Base-by-base conservation (phyloP, 2,113 vertebrate genomes). In the Albula goreensis region DNA sequence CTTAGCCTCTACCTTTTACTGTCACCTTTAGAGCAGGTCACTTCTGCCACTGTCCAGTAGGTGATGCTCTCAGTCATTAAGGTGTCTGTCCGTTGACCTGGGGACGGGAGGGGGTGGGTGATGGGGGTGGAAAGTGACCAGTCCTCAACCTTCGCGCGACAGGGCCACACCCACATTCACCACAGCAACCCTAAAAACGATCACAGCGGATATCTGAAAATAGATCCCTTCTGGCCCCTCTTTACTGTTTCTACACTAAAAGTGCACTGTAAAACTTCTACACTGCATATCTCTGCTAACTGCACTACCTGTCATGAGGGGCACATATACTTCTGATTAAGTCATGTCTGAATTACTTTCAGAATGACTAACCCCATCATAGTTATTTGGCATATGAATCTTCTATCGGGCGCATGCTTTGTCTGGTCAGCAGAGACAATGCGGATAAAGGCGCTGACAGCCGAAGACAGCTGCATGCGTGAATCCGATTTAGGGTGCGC, bases 31-130 rank as follows among this genome's bases (percentile, higher is more conserved):
- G 66, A 60, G 25, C 74, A 10, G 74, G 66, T 88, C 87, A 88
- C 91, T 93, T 89, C 90, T 87, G 85, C n/a, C 83, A 85, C 50
- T 85, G 90, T 91, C 92, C 94, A 93, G 91, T 91, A 94, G 93
- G 94, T 93, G 94, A 91, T 94, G 92, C 93, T 91, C 91, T 93
- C 93, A 91, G 91, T 92, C 92, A 93, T 82, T 85, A 57, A 48
- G 51, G 80, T 57, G 31, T 82, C 85, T 89, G 90, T 88, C 88
- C 85, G 57, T 84, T 88, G 88, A 80, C 81, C 78, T 15, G n/a
- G n/a, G 41, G 50, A 50, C 25, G 25, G 56, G 31, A 41, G 31
- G 31, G 31, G 31, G 31, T 41, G 31, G 31, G 31, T 0, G 31
- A 41, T 41, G 31, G 31, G 31, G 31, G 1, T 41, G 31, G 31